A percentile compares a stretch with the other conserved stretches of the same genome.
Evolutionary conservation across 2,113 vertebrate genomes (phyloP).

Genomic region (Echinops telfairi): DNA sequence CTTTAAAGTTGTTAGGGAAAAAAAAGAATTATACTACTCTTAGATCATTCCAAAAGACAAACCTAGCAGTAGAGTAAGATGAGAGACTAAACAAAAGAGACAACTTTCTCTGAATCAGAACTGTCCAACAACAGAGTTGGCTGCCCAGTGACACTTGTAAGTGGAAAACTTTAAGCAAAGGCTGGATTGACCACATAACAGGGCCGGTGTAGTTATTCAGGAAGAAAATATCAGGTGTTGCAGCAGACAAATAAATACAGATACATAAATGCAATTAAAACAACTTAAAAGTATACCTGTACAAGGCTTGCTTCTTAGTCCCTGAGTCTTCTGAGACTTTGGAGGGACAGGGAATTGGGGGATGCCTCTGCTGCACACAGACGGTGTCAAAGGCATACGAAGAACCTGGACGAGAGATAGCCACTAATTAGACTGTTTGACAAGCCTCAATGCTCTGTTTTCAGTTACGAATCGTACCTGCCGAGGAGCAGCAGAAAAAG

Average conservation of each 20-base stretch:
- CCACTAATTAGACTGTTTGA: conserved; percentile 41
- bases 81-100: neutral
- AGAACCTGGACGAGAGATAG: conserved; percentile 85
- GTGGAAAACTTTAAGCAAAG: neutral
- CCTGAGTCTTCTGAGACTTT: conserved; percentile 87
- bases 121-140: neutral
- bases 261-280: conserved; percentile 5
- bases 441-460: conserved; percentile 10
- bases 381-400: conserved; percentile 88
- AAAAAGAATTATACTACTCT: neutral
- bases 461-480: conserved; percentile 89
- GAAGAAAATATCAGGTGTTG: neutral
- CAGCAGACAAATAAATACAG: neutral
- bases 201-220: neutral
- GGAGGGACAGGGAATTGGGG: conserved; percentile 88
- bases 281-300: conserved; percentile 83
- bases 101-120: neutral
- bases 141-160: neutral
- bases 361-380: conserved; percentile 86
- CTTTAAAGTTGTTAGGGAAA: neutral
- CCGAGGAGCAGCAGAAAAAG: conserved; percentile 90
- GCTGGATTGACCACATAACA: neutral
- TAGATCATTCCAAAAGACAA: neutral
- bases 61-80: neutral
- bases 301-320: conserved; percentile 83